These are phyloP conservation scores for Ischnus inquisitorius DNA, from an alignment of 2,888 invertebrate genomes.

Conservation along the genomic window DNA sequence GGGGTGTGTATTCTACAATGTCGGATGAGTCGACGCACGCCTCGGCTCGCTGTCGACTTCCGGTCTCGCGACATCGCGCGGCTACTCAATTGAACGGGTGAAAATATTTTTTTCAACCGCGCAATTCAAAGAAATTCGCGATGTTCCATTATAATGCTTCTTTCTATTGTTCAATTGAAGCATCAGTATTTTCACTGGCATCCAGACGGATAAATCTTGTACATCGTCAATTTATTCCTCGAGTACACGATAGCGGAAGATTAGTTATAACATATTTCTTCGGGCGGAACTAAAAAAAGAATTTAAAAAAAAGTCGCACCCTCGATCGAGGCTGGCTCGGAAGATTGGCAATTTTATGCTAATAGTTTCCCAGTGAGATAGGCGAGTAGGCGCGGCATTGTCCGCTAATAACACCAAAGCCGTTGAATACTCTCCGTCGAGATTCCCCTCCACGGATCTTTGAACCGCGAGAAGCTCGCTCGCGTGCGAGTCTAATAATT, in stretches of 20 bases:
- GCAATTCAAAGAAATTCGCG: too few relatives aligned
- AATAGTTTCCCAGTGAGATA: constrained; percentile 71
- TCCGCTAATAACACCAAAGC: constrained; percentile 78
- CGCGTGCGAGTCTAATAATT: constrained; percentile 77
- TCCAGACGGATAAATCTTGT: background rate
- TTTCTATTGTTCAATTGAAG: too few relatives aligned
- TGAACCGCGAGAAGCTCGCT: background rate
- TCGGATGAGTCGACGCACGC: constrained; percentile 59
- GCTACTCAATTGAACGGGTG: too few relatives aligned
- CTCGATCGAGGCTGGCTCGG: constrained; percentile 58
- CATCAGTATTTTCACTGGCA: too few relatives aligned
- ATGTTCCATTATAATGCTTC: too few relatives aligned
- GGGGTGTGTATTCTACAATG: constrained; percentile 35
- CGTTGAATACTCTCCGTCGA: constrained; percentile 5
- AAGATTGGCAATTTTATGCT: constrained; percentile 80
- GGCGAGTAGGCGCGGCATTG: constrained; percentile 77
- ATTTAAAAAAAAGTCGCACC: constrained; percentile 65
- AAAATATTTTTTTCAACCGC: background rate
- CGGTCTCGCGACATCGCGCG: constrained; percentile 73
- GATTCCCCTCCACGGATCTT: background rate
- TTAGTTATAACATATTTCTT: constrained; percentile 3
- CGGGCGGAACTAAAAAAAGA: background rate
- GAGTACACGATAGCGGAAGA: background rate
- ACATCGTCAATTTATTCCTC: background rate
- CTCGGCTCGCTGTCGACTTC: constrained; percentile 75